Percentiles rank a stretch among this genome's conserved stretches.
Evolutionary conservation across 2,888 invertebrate genomes (phyloP).

Genomic region (Eumerus sabulonum): DNA sequence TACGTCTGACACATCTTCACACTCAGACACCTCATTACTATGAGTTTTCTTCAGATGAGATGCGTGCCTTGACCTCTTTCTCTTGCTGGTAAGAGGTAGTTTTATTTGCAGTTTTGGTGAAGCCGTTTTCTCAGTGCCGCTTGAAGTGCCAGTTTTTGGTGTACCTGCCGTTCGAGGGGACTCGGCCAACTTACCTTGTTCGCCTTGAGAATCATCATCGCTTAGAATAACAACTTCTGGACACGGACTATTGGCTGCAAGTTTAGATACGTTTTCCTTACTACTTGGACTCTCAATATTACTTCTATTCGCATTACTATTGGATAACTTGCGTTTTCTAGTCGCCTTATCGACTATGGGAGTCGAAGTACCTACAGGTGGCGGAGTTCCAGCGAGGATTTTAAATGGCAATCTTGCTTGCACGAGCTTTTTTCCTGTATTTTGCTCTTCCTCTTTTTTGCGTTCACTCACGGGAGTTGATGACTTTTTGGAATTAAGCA

Average conservation of each 20-base stretch:
- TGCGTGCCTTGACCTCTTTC: conserved; percentile 70
- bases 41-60: conserved; percentile 14
- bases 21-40: conserved; percentile 72
- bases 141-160: conserved; percentile 27
- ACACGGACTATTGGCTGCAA: not conserved
- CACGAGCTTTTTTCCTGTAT: conserved; percentile 80
- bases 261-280: conserved; percentile 43
- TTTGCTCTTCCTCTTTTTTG: conserved; percentile 64
- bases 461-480: conserved; percentile 70
- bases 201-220: conserved; percentile 18
- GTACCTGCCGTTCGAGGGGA: not conserved
- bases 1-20: conserved; percentile 70
- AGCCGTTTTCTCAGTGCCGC: conserved; percentile 12
- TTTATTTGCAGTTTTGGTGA: conserved; percentile 73
- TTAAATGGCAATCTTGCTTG: conserved; percentile 84
- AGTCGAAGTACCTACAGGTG: conserved; percentile 31
- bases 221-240: conserved; percentile 21
- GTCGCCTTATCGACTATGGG: conserved; percentile 11
- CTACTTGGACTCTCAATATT: conserved; percentile 35
- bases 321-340: conserved; percentile 75
- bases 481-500: conserved; percentile 55
- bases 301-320: conserved; percentile 54
- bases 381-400: conserved; percentile 78
- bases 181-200: too few species aligned
- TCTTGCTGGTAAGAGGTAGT: conserved; percentile 72